Base-by-base conservation (phyloP, 2,797 vertebrate genomes). In the Spondyliosoma cantharus region DNA sequence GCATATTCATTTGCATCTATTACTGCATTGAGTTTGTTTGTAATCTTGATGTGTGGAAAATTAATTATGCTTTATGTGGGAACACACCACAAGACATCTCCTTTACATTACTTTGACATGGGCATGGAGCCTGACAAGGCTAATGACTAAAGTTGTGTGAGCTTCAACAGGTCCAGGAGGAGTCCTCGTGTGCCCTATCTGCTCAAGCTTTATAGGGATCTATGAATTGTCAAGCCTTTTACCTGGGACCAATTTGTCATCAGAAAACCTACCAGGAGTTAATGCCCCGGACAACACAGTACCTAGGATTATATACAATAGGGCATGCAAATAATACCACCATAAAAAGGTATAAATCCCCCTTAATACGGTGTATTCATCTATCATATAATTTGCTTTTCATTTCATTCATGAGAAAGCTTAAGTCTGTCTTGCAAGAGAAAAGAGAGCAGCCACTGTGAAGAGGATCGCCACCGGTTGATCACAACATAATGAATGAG, bases 401-500 rank as follows among this genome's bases (percentile, higher is more conserved):
- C 60, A 82, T 90, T 79, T 85, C 75, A 84, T 76, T 86, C 64
- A 73, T 68, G 46, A 74, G 81, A 64, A 76, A 14, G 32, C 69
- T 74, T 66, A 25, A 37, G 74, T 63, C 52, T 65, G 53, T 72
- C 45, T 54, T 49, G 14, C 56, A 59, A 19, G 43, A 72, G 37
- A 67, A 74, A 46, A 25, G 19, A 59, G 46, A 66, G 61, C 66
- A 27, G 53, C 29, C 43, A 24, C 1, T 0, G n/a, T 56, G 27
- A 66, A 70, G 77, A 84, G 63, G 70, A 80, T 74, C 13, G 25
- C 72, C 45, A 67, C 59, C 66, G 80, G 69, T 86, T 83, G 85
- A 87, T 90, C 78, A 75, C 71, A 57, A 50, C 73, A 77, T 87
- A 87, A 88, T 89, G 79, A 88, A 70, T 20, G 46, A 74, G 46